These are phyloP conservation scores for Bos javanicus DNA, from an alignment of 2,113 vertebrate genomes.

Conservation along the genomic window DNA sequence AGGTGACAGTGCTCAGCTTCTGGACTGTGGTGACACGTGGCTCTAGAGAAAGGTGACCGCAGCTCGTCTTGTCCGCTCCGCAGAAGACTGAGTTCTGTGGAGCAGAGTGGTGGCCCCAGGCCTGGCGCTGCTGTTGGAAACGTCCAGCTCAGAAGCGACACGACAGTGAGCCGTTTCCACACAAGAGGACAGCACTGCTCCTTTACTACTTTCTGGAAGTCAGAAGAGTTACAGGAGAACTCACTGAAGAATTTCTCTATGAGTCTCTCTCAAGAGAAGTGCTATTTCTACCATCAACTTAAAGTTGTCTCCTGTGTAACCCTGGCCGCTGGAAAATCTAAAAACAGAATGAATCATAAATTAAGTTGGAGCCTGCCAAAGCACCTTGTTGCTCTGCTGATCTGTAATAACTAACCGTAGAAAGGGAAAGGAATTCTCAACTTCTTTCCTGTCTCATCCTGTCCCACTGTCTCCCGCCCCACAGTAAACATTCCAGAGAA, in stretches of 20 bases:
- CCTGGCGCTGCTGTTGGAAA: neutral
- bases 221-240: neutral
- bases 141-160: neutral
- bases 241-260: neutral
- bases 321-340: neutral
- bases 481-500: neutral
- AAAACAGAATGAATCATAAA: neutral
- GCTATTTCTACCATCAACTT: neutral
- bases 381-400: neutral
- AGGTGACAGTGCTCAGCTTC: neutral
- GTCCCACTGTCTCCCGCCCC: neutral
- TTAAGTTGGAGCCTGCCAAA: neutral
- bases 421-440: slow-evolving; percentile 5
- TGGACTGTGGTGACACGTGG: neutral
- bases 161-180: neutral
- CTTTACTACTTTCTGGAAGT: neutral
- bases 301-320: neutral
- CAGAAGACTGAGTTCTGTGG: neutral
- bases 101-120: neutral
- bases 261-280: neutral
- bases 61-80: neutral
- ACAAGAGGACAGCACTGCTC: neutral
- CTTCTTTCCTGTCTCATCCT: neutral
- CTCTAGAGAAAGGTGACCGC: neutral
- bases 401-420: neutral